phyloP scores from a whole-genome alignment of 2,113 vertebrate species.

The Gopherus flavomarginatus region DNA sequence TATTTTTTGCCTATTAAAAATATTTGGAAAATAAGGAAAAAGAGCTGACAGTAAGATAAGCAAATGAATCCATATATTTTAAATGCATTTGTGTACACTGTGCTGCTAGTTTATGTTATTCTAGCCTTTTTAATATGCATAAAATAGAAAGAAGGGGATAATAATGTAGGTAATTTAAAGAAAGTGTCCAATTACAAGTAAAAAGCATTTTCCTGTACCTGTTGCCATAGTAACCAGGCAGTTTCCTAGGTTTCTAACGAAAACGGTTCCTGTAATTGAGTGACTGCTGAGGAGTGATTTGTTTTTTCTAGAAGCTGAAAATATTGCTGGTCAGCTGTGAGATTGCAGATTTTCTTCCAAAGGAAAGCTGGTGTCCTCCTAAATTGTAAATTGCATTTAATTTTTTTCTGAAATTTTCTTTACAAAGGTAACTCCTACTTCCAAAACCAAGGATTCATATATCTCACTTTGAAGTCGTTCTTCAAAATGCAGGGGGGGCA shows the following conservation, averaged over 20 bases:
- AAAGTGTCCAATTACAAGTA: constrained; percentile 63
- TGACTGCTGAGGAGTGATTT: constrained; percentile 15
- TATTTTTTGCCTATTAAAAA: neutral
- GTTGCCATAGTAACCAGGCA: constrained; percentile 75
- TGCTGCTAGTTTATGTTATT: constrained; percentile 23
- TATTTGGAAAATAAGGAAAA: neutral
- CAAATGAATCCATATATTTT: constrained; percentile 11
- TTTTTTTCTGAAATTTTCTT: neutral
- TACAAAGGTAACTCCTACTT: neutral
- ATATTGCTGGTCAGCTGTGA: neutral
- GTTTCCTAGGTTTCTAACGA: constrained; percentile 65
- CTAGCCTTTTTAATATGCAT: constrained; percentile 37
- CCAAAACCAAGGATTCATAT: neutral
- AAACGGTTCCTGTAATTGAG: neutral
- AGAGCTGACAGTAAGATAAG: neutral
- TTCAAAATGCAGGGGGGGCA: neutral
- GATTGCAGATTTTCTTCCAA: neutral
- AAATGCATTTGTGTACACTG: neutral
- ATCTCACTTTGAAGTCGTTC: neutral
- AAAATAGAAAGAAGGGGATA: constrained; percentile 41
- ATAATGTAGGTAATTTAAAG: constrained; percentile 62
- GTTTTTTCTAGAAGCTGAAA: constrained; percentile 42
- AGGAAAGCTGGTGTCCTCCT: neutral
- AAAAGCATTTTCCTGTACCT: constrained; percentile 64
- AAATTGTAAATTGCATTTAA: neutral